These are phyloP conservation scores for Polylopha cassiicola DNA, from an alignment of 2,888 invertebrate genomes.

Conservation along the genomic window DNA sequence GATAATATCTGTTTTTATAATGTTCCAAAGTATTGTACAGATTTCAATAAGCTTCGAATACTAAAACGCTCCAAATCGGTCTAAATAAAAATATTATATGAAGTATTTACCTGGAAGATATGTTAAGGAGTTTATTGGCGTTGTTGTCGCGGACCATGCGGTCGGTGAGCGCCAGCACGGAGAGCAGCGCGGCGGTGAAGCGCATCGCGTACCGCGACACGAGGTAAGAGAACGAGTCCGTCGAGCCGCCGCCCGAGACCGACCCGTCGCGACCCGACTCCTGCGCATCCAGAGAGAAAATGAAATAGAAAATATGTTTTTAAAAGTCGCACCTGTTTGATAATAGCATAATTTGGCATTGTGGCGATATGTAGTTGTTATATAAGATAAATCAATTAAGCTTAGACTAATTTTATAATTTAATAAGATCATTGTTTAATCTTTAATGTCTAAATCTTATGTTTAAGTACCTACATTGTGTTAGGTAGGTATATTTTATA, in stretches of 20 bases:
- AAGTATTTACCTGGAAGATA: constrained; percentile 82
- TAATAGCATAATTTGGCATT: not conserved
- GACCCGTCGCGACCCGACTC: constrained; percentile 45
- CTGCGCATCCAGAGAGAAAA: constrained; percentile 28
- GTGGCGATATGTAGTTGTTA: no score
- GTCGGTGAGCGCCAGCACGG: constrained; percentile 87
- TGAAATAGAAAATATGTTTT: not conserved
- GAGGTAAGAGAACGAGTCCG: constrained; percentile 81
- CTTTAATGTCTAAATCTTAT: no score
- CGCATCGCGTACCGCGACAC: constrained; percentile 83
- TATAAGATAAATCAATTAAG: no score
- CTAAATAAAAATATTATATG: constrained; percentile 1
- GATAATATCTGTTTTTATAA: no score
- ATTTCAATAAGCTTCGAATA: no score
- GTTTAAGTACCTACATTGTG: no score
- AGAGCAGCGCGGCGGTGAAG: constrained; percentile 85
- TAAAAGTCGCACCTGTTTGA: no score
- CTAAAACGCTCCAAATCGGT: no score
- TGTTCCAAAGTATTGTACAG: no score
- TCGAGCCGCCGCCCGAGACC: constrained; percentile 40
- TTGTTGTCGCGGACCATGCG: constrained; percentile 84
- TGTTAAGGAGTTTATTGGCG: constrained; percentile 87
- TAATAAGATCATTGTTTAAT: no score
- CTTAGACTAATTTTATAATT: no score
- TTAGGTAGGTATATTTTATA: no score